Conservation (phyloP, 1,140 invertebrate species). For the Drosophila sechellia region DNA sequence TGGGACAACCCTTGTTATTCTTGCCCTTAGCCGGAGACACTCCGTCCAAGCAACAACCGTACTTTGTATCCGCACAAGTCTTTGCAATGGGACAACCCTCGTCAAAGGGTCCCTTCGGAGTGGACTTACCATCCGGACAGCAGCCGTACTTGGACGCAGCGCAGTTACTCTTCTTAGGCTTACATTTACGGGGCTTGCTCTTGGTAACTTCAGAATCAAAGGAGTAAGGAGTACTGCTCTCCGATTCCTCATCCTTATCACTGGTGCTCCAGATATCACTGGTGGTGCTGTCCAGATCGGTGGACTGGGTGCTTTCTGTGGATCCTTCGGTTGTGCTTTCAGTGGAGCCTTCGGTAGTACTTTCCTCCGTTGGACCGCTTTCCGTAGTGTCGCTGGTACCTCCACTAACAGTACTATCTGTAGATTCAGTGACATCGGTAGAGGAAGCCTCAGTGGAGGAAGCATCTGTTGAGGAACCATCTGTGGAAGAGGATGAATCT, state of each 20-base stretch:
- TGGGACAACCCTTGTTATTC: constrained; percentile 91
- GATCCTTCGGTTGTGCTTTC: constrained; percentile 51
- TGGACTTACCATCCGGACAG: constrained; percentile 93
- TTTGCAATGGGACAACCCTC: constrained; percentile 90
- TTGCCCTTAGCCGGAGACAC: constrained; percentile 92
- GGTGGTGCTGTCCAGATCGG: constrained; percentile 64
- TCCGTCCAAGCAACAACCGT: constrained; percentile 95
- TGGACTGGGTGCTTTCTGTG: constrained; percentile 56
- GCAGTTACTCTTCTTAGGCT: constrained; percentile 87
- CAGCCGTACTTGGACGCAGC: constrained; percentile 92
- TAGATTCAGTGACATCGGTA: constrained; percentile 48
- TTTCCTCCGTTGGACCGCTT: constrained; percentile 40
- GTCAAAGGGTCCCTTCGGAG: constrained; percentile 93
- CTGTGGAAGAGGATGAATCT: constrained; percentile 31
- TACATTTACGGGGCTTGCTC: constrained; percentile 87
- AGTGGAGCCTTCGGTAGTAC: constrained; percentile 31
- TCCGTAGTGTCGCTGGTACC: constrained; percentile 40
- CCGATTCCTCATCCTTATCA: constrained; percentile 61
- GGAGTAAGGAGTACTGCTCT: constrained; percentile 84
- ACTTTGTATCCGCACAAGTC: constrained; percentile 92
- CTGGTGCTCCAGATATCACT: constrained; percentile 84
- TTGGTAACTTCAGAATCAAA: constrained; percentile 85
- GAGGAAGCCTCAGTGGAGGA: constrained; percentile 36
- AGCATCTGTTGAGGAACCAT: neutral
- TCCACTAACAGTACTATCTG: constrained; percentile 43